Percentiles rank a stretch among this genome's conserved stretches.
Evolutionary conservation across 2,888 invertebrate species (phyloP).

Genomic region (Gastrophysa polygoni): DNA sequence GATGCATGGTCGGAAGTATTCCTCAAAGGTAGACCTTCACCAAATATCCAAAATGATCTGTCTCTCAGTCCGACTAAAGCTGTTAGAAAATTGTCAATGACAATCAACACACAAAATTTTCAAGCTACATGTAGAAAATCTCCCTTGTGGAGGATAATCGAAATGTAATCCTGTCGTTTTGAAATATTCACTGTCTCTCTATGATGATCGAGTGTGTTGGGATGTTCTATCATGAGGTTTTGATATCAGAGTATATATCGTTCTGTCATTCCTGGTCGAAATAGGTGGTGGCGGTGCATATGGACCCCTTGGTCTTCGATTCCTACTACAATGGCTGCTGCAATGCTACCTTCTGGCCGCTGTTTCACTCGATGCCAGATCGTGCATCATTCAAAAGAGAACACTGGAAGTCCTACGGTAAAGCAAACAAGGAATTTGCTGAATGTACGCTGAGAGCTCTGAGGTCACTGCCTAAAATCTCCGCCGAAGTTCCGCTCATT

Average conservation of each 20-base stretch:
- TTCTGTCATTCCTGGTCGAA: neutral
- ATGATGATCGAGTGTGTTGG: no score
- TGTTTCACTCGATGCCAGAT: conserved; percentile 93
- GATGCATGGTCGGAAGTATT: no score
- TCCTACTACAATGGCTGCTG: conserved; percentile 93
- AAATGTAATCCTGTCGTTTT: no score
- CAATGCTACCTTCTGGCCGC: conserved; percentile 90
- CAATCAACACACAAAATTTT: no score
- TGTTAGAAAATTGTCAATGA: no score
- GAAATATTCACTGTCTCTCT: no score
- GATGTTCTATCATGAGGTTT: no score
- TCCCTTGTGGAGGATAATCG: no score
- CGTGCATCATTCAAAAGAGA: conserved; percentile 81
- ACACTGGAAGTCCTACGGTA: conserved; percentile 81
- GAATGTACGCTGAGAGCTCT: conserved; percentile 76
- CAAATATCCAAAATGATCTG: no score
- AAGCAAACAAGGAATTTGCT: conserved; percentile 83
- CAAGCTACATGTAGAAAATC: no score
- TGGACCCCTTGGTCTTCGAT: conserved; percentile 78
- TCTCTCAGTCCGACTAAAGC: no score
- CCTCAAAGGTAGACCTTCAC: no score
- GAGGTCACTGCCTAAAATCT: conserved; percentile 60
- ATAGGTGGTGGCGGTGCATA: conserved; percentile 81
- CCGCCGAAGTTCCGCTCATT: conserved; percentile 71
- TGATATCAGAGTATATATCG: neutral